phyloP scores from a whole-genome alignment of 2,113 vertebrate genomes.

The Bubo blakistoni region DNA sequence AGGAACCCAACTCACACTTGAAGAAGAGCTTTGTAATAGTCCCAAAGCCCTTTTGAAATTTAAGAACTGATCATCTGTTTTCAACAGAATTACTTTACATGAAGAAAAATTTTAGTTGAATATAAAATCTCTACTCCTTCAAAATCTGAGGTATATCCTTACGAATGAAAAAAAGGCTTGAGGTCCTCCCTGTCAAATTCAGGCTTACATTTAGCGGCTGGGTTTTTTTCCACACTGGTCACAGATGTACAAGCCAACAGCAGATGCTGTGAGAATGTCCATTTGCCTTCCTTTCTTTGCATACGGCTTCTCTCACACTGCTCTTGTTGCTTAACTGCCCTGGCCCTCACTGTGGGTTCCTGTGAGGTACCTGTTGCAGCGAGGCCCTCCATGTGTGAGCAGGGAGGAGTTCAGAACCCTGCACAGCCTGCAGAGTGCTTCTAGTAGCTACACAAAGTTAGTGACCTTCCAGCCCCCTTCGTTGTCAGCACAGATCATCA shows the following conservation, averaged over 20 bases:
- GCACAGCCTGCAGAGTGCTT: accelerated
- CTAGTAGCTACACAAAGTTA: too few species aligned
- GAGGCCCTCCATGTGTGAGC: not conserved
- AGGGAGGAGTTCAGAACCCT: not conserved
- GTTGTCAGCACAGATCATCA: not conserved
- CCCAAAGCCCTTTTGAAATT: not conserved
- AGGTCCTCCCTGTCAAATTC: not conserved
- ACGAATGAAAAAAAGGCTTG: not conserved
- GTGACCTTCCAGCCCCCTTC: not conserved
- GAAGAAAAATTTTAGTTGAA: not conserved
- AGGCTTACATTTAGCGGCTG: not conserved
- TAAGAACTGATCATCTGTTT: not conserved
- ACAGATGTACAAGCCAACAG: not conserved
- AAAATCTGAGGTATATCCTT: not conserved
- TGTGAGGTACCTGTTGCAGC: accelerated
- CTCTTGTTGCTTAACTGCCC: not conserved
- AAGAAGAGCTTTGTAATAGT: not conserved
- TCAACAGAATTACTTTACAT: not conserved
- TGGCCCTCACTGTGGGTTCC: too few species aligned
- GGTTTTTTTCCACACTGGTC: not conserved
- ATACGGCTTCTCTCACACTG: not conserved
- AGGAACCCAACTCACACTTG: not conserved
- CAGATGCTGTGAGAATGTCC: not conserved
- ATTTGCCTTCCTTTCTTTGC: not conserved
- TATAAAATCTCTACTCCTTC: not conserved